Conservation (phyloP, 2,113 vertebrate genomes). For the human region DNA sequence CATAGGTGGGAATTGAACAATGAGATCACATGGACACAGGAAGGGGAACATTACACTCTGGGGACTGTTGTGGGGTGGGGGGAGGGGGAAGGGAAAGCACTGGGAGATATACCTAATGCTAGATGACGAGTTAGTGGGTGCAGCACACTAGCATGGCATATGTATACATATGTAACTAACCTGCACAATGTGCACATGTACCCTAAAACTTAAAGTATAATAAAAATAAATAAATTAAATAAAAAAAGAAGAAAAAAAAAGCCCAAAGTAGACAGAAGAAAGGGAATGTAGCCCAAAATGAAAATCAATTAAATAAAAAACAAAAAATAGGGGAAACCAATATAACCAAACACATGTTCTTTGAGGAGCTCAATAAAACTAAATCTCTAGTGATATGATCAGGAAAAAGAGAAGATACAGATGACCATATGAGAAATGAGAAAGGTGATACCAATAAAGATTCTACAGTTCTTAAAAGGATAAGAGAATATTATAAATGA, state of each 20-base stretch:
- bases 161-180: too few relatives aligned
- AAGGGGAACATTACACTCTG: too few relatives aligned
- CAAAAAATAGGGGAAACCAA: background rate
- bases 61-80: too few relatives aligned
- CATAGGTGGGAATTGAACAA: too few relatives aligned
- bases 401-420: background rate
- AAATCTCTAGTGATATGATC: background rate
- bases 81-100: too few relatives aligned
- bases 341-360: background rate
- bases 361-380: background rate
- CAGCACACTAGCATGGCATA: too few relatives aligned
- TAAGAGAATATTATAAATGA: background rate
- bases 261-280: background rate
- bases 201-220: too few relatives aligned
- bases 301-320: background rate
- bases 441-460: background rate
- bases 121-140: too few relatives aligned
- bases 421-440: background rate
- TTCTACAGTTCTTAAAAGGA: background rate
- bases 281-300: background rate
- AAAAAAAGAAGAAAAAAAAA: background rate
- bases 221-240: too few relatives aligned
- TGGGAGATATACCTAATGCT: too few relatives aligned
- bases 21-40: too few relatives aligned
- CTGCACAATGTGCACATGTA: too few relatives aligned